Conservation (phyloP, 2,113 vertebrate species). For the Barbus barbus region DNA sequence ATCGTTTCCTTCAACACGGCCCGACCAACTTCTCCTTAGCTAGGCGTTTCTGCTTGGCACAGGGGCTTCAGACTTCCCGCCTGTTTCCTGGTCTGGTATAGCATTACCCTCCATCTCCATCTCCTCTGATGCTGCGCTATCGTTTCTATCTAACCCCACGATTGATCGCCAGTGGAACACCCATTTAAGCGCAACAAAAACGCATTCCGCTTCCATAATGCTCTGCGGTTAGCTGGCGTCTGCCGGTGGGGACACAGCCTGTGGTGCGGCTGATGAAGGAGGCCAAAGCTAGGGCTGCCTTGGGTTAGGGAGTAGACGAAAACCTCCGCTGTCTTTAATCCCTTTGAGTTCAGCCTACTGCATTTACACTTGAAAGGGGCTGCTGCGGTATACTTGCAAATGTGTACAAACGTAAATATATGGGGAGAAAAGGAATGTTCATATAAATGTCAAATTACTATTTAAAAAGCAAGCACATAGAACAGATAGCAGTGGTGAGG, state of each 20-base stretch:
- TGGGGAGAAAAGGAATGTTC: constrained; percentile 26
- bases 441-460: constrained; percentile 65
- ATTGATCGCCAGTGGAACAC: constrained; percentile 61
- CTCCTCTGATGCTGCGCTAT: constrained; percentile 75
- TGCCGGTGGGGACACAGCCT: constrained; percentile 23
- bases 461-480: constrained; percentile 56
- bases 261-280: neutral
- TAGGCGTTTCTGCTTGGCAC: constrained; percentile 83
- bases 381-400: constrained; percentile 1
- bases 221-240: constrained; percentile 41
- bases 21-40: constrained; percentile 73
- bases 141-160: constrained; percentile 73
- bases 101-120: constrained; percentile 77
- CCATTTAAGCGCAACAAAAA: constrained; percentile 49
- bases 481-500: constrained; percentile 46
- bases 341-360: neutral
- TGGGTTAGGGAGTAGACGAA: constrained; percentile 2
- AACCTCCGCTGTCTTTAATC: neutral
- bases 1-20: constrained; percentile 82
- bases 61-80: constrained; percentile 81
- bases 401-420: constrained; percentile 31
- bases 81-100: constrained; percentile 80
- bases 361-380: constrained; percentile 33
- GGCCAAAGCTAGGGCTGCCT: constrained; percentile 27
- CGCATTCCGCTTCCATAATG: constrained; percentile 33